phyloP scores from a whole-genome alignment of 2,797 vertebrate species.

The Lepilemur ruficaudatus region DNA sequence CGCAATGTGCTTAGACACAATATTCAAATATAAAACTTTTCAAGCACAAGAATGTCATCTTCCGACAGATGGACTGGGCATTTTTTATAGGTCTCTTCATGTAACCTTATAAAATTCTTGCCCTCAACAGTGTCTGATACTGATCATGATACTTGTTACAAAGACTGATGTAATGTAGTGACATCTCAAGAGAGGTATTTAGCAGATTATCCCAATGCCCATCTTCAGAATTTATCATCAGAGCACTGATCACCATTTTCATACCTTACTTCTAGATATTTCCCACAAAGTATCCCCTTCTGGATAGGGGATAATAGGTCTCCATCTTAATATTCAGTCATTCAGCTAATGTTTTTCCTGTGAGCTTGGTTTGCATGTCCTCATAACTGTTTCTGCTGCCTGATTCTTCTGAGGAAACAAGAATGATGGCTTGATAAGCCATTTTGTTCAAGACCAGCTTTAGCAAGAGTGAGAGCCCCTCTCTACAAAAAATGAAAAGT shows the following conservation, averaged over 20 bases:
- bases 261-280: conserved; percentile 90
- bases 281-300: conserved; percentile 85
- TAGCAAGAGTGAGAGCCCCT: too few species aligned
- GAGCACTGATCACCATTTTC: conserved; percentile 86
- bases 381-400: conserved; percentile 87
- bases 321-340: conserved; percentile 86
- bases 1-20: not conserved
- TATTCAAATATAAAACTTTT: not conserved
- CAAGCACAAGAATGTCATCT: not conserved
- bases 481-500: too few species aligned
- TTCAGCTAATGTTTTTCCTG: conserved; percentile 91
- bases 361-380: conserved; percentile 90
- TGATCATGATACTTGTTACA: not conserved
- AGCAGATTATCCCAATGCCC: not conserved
- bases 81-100: not conserved
- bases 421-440: conserved; percentile 76
- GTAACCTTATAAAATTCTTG: not conserved
- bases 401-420: conserved; percentile 83
- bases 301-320: not conserved
- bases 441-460: not conserved
- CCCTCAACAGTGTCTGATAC: not conserved
- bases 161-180: not conserved
- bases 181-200: not conserved
- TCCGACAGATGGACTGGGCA: not conserved
- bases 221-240: conserved; percentile 76